Conservation (phyloP, 1,140 invertebrate genomes). For the Pseudachorutes palmiensis region DNA sequence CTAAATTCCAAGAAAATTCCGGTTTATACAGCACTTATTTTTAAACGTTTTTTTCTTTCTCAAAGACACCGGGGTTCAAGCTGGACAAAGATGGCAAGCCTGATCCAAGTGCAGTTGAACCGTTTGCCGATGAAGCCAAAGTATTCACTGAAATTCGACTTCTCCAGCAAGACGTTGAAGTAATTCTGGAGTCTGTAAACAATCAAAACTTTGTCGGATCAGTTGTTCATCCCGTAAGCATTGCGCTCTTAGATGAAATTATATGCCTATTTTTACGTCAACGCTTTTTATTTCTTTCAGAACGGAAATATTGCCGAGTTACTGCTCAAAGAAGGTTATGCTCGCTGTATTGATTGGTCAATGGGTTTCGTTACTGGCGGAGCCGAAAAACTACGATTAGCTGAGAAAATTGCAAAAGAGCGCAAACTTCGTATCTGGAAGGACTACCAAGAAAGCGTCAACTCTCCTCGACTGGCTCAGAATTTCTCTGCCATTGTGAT, state of each 20-base stretch:
- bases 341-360: conserved; percentile 95
- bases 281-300: conserved; percentile 42
- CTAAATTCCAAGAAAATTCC: background rate
- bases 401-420: conserved; percentile 82
- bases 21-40: too few relatives aligned
- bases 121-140: conserved; percentile 69
- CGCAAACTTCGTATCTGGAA: conserved; percentile 80
- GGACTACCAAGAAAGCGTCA: conserved; percentile 51
- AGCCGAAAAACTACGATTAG: conserved; percentile 69
- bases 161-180: conserved; percentile 85
- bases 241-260: conserved; percentile 11
- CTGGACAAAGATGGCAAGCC: conserved; percentile 58
- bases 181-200: conserved; percentile 82
- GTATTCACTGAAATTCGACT: conserved; percentile 86
- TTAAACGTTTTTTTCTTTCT: too few relatives aligned
- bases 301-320: conserved; percentile 90
- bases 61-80: conserved; percentile 64
- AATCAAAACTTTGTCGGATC: conserved; percentile 80
- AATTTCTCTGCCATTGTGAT: conserved; percentile 77
- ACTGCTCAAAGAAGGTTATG: conserved; percentile 83
- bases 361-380: conserved; percentile 76
- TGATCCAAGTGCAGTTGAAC: conserved; percentile 50
- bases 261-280: conserved; percentile 14
- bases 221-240: conserved; percentile 78
- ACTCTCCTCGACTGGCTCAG: conserved; percentile 56